These are phyloP conservation scores for Drosophila koepferae DNA, from an alignment of 2,888 invertebrate species.

Conservation along the genomic window DNA sequence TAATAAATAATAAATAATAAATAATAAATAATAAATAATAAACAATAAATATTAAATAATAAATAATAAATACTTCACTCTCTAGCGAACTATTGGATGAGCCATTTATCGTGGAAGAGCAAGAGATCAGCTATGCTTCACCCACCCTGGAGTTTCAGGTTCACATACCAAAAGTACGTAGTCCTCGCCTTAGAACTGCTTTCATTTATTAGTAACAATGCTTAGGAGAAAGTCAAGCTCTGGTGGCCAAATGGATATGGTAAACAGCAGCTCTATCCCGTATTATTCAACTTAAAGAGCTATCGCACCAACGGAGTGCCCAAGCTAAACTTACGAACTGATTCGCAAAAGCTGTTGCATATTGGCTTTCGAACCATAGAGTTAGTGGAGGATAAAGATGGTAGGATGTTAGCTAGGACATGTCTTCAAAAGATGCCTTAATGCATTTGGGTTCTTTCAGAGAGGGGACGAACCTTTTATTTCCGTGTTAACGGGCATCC, in stretches of 20 bases:
- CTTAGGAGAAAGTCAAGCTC: slow-evolving; percentile 86
- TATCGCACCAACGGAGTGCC: slow-evolving; percentile 59
- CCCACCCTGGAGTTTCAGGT: slow-evolving; percentile 74
- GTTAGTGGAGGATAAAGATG: slow-evolving; percentile 89
- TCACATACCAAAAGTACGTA: slow-evolving; percentile 65
- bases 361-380: slow-evolving; percentile 95
- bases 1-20: too few species aligned
- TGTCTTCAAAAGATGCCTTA: neutral
- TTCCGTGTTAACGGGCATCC: slow-evolving; percentile 94
- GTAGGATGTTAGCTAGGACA: slow-evolving; percentile 13
- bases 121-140: slow-evolving; percentile 47
- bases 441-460: slow-evolving; percentile 74
- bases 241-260: slow-evolving; percentile 99
- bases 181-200: too few species aligned
- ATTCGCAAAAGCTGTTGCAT: slow-evolving; percentile 86
- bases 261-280: slow-evolving; percentile 90
- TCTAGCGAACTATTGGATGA: slow-evolving; percentile 79
- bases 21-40: too few species aligned
- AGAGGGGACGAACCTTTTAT: slow-evolving; percentile 91
- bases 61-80: too few species aligned
- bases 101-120: slow-evolving; percentile 56
- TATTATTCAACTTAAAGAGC: slow-evolving; percentile 86
- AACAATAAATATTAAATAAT: too few species aligned
- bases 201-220: neutral
- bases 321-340: slow-evolving; percentile 63